These are phyloP conservation scores for Aramus guarauna DNA, from an alignment of 2,113 vertebrate species.

Conservation along the genomic window DNA sequence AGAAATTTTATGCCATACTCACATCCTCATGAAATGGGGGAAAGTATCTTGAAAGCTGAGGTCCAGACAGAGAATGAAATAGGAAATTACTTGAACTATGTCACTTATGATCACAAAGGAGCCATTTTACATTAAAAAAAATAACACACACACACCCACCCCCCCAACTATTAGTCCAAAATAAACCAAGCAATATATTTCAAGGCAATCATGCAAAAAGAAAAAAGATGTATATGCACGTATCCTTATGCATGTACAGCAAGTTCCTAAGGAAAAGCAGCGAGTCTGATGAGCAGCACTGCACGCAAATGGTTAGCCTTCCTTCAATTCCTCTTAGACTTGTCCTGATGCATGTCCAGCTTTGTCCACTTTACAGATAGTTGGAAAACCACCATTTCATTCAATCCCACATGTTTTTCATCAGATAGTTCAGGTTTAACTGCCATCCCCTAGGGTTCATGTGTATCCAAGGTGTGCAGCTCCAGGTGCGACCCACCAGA, in stretches of 20 bases:
- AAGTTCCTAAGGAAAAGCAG: neutral
- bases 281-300: too few species aligned
- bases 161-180: neutral
- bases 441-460: neutral
- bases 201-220: neutral
- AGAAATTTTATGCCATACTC: neutral
- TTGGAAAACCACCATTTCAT: neutral
- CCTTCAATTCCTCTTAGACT: rapidly evolving
- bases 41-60: neutral
- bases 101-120: neutral
- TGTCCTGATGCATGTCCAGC: neutral
- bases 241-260: neutral
- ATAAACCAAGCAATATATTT: neutral
- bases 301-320: neutral
- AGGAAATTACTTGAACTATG: neutral
- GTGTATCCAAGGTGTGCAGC: neutral
- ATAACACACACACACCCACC: too few species aligned
- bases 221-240: rapidly evolving
- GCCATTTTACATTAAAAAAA: neutral
- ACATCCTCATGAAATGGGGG: neutral
- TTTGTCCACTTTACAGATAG: rapidly evolving
- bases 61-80: neutral
- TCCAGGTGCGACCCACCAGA: neutral
- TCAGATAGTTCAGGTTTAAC: neutral
- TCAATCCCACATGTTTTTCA: neutral